A percentile compares a stretch with the other conserved stretches of the same genome.
Conservation (phyloP, 1,140 invertebrate species). For the Diorhabda carinulata region DNA sequence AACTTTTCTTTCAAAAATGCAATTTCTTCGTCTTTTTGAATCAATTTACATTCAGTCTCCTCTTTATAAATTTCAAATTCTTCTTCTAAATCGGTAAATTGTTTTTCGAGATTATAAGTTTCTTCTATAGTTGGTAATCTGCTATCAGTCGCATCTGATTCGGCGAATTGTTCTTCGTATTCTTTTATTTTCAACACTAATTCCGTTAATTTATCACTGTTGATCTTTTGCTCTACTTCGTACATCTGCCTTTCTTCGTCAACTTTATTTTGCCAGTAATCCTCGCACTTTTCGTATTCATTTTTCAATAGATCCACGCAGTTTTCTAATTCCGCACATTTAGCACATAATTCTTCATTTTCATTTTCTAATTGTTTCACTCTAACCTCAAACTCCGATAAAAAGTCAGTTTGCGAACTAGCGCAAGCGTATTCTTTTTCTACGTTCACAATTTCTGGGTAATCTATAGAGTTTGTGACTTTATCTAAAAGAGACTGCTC, state of each 20-base stretch:
- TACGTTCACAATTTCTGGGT: background rate
- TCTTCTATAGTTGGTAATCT: constrained; percentile 73
- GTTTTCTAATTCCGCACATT: constrained; percentile 63
- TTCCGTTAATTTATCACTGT: constrained; percentile 72
- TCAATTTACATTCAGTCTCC: constrained; percentile 49
- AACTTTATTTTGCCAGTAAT: constrained; percentile 77
- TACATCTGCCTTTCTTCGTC: constrained; percentile 72
- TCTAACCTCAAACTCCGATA: constrained; percentile 24
- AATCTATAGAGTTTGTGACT: background rate
- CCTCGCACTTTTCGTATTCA: constrained; percentile 79
- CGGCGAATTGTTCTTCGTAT: constrained; percentile 72
- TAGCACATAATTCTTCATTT: constrained; percentile 52
- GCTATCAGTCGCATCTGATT: constrained; percentile 45
- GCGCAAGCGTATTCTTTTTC: constrained; percentile 20
- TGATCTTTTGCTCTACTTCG: constrained; percentile 71
- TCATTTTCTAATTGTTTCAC: constrained; percentile 43
- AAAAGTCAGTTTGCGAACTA: constrained; percentile 25
- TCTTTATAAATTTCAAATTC: constrained; percentile 60
- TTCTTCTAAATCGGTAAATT: constrained; percentile 68
- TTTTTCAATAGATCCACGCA: constrained; percentile 67
- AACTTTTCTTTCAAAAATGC: constrained; percentile 53
- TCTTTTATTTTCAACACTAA: constrained; percentile 70
- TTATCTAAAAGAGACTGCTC: constrained; percentile 21
- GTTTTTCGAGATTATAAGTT: constrained; percentile 66
- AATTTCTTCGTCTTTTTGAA: constrained; percentile 55